Evolutionary conservation across 2,797 vertebrate species (phyloP), one percentile per base, ranked within the genome.

Genomic region (Rhinophrynus dorsalis): DNA sequence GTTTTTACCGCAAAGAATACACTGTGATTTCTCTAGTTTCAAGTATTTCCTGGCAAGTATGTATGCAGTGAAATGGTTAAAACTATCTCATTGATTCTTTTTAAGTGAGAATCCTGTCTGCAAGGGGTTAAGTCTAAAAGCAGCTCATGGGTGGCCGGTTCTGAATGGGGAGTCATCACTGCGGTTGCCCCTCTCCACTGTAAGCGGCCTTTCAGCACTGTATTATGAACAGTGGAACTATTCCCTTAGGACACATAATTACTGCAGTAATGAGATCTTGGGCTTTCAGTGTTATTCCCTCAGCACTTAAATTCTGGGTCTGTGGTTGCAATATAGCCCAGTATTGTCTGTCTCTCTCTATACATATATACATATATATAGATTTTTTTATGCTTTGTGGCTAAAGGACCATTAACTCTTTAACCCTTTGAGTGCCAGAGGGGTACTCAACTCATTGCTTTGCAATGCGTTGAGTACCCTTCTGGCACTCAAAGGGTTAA

Each of bases 241-340:
- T 69, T 26, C 67, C 38, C 38, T 17, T 45, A 52, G 67, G 57
- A 69, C 26, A 54, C 20, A 61, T 69, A 61, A 69, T 54, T 54
- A 29, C 20, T 26, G 30, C 48, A 50, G 52, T 20, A 32, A 42
- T 13, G 23, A 63, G 33, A 9, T 15, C 42, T 32, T 27, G 18
- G 27, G 38, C 13, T 11, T 37, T 26, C 23, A 15, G 3, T 3
- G n/a, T 30, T 24, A 40, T 38, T 17, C 23, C 45, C 40, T 23
- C 15, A 56, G 48, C 50, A 59, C 42, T 56, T 27, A 44, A 38
- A 13, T 2, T 21, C 11, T 33, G 47, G 56, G 35, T 17, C 45
- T 61, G 56, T 42, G 56, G 33, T 11, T 35, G 15, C 12, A 2
- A 33, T 54, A 21, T 6, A 17, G 17, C 47, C 32, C 6, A 30